Percentiles rank a stretch among this genome's conserved stretches.
Conservation (phyloP, 2,797 vertebrate genomes). For the Notamacropus eugenii region DNA sequence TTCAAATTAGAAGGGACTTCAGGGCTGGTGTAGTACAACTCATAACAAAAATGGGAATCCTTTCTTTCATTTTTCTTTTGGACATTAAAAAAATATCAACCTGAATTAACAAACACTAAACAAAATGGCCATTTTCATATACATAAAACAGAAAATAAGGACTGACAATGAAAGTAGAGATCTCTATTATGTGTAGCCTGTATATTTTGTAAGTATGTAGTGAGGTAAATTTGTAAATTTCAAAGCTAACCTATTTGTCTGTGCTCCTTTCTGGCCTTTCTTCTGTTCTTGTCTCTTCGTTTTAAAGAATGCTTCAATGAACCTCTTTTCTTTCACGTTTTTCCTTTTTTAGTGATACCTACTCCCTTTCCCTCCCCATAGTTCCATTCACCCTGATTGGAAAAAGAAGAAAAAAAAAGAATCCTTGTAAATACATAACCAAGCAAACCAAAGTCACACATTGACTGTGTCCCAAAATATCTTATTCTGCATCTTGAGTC, state of each 20-base stretch:
- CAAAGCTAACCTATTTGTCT: neutral
- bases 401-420: neutral
- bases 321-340: neutral
- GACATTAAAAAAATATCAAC: neutral
- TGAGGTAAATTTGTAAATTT: neutral
- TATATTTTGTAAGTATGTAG: neutral
- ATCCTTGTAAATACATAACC: neutral
- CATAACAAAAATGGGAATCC: neutral
- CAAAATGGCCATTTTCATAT: neutral
- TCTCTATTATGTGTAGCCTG: neutral
- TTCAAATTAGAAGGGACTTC: neutral
- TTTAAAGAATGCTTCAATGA: neutral
- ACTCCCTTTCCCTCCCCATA: neutral
- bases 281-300: neutral
- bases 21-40: accelerated
- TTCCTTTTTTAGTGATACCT: neutral
- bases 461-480: neutral
- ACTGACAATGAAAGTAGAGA: neutral
- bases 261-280: neutral
- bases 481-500: neutral
- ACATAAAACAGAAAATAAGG: neutral
- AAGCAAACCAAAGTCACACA: neutral
- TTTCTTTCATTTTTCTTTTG: neutral
- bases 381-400: neutral
- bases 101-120: neutral